Evolutionary conservation across 2,888 invertebrate species (phyloP), one percentile per base, ranked within the genome.

Genomic region (Bombylius major): DNA sequence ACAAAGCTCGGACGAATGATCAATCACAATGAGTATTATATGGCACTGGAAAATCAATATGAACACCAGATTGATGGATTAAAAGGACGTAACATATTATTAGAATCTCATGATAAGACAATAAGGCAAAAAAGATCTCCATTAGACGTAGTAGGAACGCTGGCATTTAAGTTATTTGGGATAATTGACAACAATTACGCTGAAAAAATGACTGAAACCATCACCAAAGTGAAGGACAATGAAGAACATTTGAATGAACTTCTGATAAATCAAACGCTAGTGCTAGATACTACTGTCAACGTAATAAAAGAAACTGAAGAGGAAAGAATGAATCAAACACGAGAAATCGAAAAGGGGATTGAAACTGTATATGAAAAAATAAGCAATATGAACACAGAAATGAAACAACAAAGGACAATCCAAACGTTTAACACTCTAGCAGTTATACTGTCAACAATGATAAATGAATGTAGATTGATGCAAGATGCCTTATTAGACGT

Each of bases 141-240:
- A 11, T 42, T 54, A 9, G 53, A 54, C 12, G 48, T 54, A 12
- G 6, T 54, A n/a, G 53, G 53, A 14, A 46, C 47, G 1, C 12
- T 54, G 31, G 48, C 53, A 6, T 47, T 42, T 42, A 48, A 47
- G 23, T n/a, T 54, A 5, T 54, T 54, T 13, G 53, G 53, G 12
- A 42, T 48, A 5, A 13, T 54, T 11, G 53, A 54, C 14, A 34
- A 48, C 31, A 42, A 54, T 12, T 47, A 54, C 23, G 42, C 47
- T 12, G 12, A n/a, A 23, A 23, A 36, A 8, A 48, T 48, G 48
- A 32, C 31, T 39, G 23, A 45, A 12, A 46, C n/a, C 6, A 46
- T 53, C 14, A 12, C 13, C 5, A 33, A 47, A 4, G 32, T 53
- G 6, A 32, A 47, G 34, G n/a, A 23, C 23, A 53, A 53, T 47